These are phyloP conservation scores for Digitonthophagus gazella DNA, from an alignment of 2,888 invertebrate species.

Conservation along the genomic window DNA sequence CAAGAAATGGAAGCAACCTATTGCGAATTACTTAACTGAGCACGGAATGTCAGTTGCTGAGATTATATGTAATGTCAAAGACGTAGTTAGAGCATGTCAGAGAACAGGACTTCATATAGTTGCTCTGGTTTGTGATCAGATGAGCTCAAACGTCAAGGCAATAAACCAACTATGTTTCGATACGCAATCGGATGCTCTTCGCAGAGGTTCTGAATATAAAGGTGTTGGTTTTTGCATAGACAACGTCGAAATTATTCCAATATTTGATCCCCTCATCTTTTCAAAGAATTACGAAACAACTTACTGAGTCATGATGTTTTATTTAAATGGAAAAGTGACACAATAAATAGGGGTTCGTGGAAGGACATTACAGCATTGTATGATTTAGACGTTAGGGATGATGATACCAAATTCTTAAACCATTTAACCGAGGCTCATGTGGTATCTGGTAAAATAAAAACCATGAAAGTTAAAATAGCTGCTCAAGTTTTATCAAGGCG, in stretches of 20 bases:
- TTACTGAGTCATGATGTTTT: slow-evolving; percentile 6
- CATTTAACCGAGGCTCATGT: slow-evolving; percentile 12
- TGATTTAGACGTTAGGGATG: slow-evolving; percentile 18
- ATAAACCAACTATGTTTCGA: neutral
- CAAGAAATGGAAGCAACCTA: too few relatives aligned
- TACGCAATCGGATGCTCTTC: neutral
- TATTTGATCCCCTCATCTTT: neutral
- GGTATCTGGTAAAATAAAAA: slow-evolving; percentile 15
- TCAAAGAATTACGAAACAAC: neutral
- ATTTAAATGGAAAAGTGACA: slow-evolving; percentile 6
- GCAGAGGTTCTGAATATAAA: neutral
- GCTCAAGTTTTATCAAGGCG: slow-evolving; percentile 14
- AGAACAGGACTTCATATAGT: neutral
- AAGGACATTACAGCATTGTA: slow-evolving; percentile 12
- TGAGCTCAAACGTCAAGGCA: neutral
- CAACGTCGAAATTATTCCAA: neutral
- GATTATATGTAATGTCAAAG: neutral
- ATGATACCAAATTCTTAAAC: slow-evolving; percentile 16
- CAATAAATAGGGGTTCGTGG: slow-evolving; percentile 2
- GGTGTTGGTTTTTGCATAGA: neutral
- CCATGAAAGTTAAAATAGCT: slow-evolving; percentile 17
- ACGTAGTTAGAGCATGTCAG: neutral
- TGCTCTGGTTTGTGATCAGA: neutral
- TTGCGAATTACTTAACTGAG: neutral
- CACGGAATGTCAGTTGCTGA: neutral